phyloP scores from a whole-genome alignment of 1,140 invertebrate species.

The Eupristina koningsbergeri region DNA sequence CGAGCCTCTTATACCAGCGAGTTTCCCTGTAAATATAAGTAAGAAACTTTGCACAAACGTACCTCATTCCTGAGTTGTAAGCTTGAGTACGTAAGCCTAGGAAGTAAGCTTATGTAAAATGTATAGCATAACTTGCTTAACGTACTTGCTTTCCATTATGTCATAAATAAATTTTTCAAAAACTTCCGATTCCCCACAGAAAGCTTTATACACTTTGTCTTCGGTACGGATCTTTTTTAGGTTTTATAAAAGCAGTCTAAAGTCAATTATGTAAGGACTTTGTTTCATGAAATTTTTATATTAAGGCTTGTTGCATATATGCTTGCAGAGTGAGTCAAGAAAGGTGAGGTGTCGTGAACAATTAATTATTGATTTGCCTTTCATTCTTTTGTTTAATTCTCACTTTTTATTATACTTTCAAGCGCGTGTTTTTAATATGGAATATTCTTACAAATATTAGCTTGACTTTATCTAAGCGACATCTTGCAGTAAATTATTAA shows the following conservation, averaged over 20 bases:
- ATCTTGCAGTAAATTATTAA: not conserved
- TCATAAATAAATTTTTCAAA: constrained; percentile 25
- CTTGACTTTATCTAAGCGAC: not conserved
- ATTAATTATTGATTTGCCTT: constrained; percentile 19
- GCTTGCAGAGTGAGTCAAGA: constrained; percentile 15
- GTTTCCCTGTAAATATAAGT: not conserved
- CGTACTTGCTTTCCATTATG: constrained; percentile 15
- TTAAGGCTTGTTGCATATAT: constrained; percentile 11
- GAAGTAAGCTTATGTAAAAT: constrained; percentile 27
- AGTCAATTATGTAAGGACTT: constrained; percentile 27
- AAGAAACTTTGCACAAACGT: not conserved
- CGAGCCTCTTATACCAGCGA: not conserved
- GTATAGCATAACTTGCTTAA: constrained; percentile 12
- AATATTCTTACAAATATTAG: not conserved
- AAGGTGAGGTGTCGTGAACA: constrained; percentile 6
- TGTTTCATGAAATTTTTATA: constrained; percentile 19
- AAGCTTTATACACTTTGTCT: not conserved
- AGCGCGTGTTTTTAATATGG: not conserved
- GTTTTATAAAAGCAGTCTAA: constrained; percentile 30
- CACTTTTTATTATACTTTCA: not conserved
- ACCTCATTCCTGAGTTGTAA: not conserved
- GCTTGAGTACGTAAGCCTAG: not conserved
- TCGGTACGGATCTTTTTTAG: not conserved
- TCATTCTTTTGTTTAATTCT: not conserved
- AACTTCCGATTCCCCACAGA: not conserved